Conservation (phyloP, 2,797 vertebrate genomes). For the Dendrocincla fuliginosa region DNA sequence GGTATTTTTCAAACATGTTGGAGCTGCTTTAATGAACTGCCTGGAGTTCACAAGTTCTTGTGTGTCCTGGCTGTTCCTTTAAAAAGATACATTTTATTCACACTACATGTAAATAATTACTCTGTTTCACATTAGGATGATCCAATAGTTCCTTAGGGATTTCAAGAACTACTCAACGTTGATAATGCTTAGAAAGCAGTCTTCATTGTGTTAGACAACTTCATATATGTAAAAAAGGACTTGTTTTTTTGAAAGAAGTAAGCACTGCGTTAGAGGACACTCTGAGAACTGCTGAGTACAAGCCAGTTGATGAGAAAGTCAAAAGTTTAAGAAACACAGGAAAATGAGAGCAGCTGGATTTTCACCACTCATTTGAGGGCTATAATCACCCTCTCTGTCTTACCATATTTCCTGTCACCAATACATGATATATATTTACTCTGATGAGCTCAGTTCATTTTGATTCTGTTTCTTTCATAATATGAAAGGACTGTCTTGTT, state of each 20-base stretch:
- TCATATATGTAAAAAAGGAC: background rate
- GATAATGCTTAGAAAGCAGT: background rate
- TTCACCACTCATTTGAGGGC: background rate
- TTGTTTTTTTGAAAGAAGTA: background rate
- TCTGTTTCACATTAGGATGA: background rate
- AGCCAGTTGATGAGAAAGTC: background rate
- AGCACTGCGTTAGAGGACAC: background rate
- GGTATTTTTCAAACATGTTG: background rate
- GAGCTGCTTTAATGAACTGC: background rate
- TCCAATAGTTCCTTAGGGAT: background rate
- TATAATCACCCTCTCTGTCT: background rate
- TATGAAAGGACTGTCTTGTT: background rate
- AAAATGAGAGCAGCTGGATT: background rate
- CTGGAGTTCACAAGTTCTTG: background rate
- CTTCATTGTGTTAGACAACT: background rate
- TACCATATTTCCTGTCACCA: background rate
- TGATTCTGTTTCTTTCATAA: background rate
- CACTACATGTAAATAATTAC: background rate
- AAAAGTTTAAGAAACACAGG: background rate
- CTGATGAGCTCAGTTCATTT: background rate
- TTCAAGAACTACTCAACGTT: background rate
- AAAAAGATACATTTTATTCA: background rate
- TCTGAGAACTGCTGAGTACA: background rate
- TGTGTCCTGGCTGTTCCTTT: background rate
- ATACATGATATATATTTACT: background rate